These are phyloP conservation scores for Tiliacea aurago DNA, from an alignment of 2,888 invertebrate species.

Conservation along the genomic window DNA sequence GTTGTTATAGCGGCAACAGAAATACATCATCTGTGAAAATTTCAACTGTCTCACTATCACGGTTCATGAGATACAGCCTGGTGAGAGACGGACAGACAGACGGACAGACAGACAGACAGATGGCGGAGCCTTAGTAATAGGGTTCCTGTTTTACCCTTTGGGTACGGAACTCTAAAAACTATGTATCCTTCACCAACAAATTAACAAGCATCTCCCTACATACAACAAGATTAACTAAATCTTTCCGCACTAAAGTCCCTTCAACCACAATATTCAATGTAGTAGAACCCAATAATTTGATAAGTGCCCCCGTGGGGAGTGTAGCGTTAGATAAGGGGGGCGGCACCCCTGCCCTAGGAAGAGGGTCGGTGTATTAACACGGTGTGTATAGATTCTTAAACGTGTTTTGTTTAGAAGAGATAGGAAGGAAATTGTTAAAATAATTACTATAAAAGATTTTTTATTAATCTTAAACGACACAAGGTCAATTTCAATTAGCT, in stretches of 20 bases:
- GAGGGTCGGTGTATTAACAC: slow-evolving; percentile 44
- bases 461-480: too few species aligned
- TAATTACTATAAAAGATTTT: neutral
- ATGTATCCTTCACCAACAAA: neutral
- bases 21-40: too few species aligned
- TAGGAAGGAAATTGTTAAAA: neutral
- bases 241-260: slow-evolving; percentile 30
- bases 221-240: slow-evolving; percentile 43
- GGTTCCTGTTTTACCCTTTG: too few species aligned
- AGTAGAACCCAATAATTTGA: slow-evolving; percentile 55
- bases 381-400: slow-evolving; percentile 19
- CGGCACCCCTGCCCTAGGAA: neutral
- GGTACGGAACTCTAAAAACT: too few species aligned
- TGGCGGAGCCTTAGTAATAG: too few species aligned
- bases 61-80: too few species aligned
- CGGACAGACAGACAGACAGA: too few species aligned
- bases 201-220: neutral
- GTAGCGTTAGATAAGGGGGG: slow-evolving; percentile 54
- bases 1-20: too few species aligned
- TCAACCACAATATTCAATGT: slow-evolving; percentile 52
- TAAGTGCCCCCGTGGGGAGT: slow-evolving; percentile 53
- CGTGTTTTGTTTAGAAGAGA: slow-evolving; percentile 17
- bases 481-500: too few species aligned
- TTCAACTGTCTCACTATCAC: too few species aligned
- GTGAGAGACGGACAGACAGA: too few species aligned